phyloP scores from a whole-genome alignment of 2,113 vertebrate genomes.

The Macquaria ambigua region DNA sequence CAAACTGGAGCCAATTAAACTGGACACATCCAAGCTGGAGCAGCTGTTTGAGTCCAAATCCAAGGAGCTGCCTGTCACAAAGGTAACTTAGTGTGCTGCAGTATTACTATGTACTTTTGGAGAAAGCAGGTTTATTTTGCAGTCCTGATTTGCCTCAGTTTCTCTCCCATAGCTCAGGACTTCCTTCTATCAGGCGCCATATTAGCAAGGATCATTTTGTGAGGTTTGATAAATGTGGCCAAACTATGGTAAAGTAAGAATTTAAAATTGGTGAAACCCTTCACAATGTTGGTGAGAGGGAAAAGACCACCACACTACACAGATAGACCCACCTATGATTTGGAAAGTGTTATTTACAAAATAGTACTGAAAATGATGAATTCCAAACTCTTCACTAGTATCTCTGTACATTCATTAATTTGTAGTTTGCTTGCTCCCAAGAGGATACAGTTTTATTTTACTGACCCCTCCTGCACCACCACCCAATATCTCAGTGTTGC shows the following conservation, averaged over 20 bases:
- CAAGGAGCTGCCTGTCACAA: conserved; percentile 96
- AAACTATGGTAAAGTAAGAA: not conserved
- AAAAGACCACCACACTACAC: not conserved
- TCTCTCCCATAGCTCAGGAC: conserved; percentile 12
- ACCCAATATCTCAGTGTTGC: not conserved
- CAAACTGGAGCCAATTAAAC: conserved; percentile 95
- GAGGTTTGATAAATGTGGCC: not conserved
- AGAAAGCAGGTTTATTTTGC: not conserved
- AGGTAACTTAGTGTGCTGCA: conserved; percentile 85
- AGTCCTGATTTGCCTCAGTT: not conserved
- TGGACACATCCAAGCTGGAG: conserved; percentile 97
- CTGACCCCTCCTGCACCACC: not conserved
- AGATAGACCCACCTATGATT: not conserved
- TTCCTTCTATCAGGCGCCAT: conserved; percentile 7
- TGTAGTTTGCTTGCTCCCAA: not conserved
- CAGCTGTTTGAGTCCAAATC: conserved; percentile 98
- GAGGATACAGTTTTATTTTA: conserved; percentile 3
- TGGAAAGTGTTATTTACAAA: not conserved
- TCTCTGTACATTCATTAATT: not conserved
- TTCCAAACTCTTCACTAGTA: not conserved
- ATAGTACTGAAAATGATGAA: not conserved
- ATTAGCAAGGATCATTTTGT: not conserved
- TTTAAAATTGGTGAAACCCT: not conserved
- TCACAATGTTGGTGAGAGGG: not conserved
- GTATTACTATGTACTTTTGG: not conserved